Conservation (phyloP, 1,140 invertebrate species). For the Formica selysi region DNA sequence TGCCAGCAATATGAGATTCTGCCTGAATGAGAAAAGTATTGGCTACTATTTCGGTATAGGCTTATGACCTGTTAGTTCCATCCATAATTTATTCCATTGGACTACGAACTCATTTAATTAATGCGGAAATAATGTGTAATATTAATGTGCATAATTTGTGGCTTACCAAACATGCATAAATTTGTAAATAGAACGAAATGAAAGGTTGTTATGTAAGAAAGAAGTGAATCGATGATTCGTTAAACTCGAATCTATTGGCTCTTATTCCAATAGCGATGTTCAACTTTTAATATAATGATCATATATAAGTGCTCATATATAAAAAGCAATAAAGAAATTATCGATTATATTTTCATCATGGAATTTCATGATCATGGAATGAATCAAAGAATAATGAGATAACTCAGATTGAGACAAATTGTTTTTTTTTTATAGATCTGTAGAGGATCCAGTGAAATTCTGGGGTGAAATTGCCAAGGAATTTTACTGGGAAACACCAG, state of each 20-base stretch:
- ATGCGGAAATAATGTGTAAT: slow-evolving; percentile 7
- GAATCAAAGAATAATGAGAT: background rate
- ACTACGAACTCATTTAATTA: background rate
- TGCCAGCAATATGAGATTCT: too few relatives aligned
- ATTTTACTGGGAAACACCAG: slow-evolving; percentile 96
- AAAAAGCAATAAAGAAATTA: background rate
- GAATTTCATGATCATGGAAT: background rate
- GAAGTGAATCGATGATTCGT: background rate
- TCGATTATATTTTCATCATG: background rate
- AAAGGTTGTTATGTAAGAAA: slow-evolving; percentile 29
- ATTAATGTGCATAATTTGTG: slow-evolving; percentile 14
- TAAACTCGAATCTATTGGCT: background rate
- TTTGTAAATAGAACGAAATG: slow-evolving; percentile 39
- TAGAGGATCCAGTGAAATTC: slow-evolving; percentile 95
- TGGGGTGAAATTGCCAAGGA: slow-evolving; percentile 96
- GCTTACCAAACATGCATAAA: slow-evolving; percentile 34
- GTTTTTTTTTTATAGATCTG: slow-evolving; percentile 86
- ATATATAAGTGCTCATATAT: background rate
- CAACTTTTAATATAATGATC: background rate
- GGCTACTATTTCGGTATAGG: background rate
- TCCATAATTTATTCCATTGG: background rate
- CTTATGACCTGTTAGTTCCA: slow-evolving; percentile 3
- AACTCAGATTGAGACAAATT: background rate
- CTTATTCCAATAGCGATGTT: background rate
- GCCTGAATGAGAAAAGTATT: background rate